Conservation (phyloP, 2,888 invertebrate species). For the Drosophila tanythrix region DNA sequence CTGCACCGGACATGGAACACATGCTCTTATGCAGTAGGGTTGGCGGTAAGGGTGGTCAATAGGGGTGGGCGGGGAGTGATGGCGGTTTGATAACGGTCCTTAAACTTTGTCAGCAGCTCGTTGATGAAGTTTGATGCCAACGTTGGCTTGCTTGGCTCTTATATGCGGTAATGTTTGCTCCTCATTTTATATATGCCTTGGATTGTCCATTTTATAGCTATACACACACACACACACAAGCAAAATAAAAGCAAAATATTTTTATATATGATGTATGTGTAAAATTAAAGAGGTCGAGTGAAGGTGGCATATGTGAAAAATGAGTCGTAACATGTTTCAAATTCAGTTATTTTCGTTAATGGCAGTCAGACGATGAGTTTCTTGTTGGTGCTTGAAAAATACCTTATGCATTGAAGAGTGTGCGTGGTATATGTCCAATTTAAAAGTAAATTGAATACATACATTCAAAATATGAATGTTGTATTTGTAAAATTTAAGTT, state of each 20-base stretch:
- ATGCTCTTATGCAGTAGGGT: conserved; percentile 31
- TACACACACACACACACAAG: conserved; percentile 7
- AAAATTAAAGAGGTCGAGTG: conserved; percentile 60
- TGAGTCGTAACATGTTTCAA: conserved; percentile 24
- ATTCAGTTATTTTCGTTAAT: conserved; percentile 56
- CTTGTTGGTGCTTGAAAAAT: conserved; percentile 35
- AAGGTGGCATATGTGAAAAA: conserved; percentile 67
- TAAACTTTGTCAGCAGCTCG: conserved; percentile 73
- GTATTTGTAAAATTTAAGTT: too few species aligned
- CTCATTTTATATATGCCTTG: conserved; percentile 44
- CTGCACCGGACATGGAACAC: conserved; percentile 49
- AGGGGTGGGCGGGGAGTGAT: not conserved
- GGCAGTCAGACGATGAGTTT: conserved; percentile 42
- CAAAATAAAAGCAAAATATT: not conserved
- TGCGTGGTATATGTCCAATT: conserved; percentile 1
- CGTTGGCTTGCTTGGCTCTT: conserved; percentile 57
- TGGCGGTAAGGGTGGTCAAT: not conserved
- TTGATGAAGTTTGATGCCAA: conserved; percentile 78
- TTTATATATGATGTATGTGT: conserved; percentile 8
- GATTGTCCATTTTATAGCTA: conserved; percentile 55
- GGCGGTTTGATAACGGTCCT: conserved; percentile 41
- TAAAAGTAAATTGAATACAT: not conserved
- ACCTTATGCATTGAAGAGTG: conserved; percentile 5
- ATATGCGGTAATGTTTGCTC: conserved; percentile 52
- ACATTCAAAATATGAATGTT: not conserved